These are phyloP conservation scores for Tonatia bakeri DNA, from an alignment of 2,113 vertebrate species.

Conservation along the genomic window DNA sequence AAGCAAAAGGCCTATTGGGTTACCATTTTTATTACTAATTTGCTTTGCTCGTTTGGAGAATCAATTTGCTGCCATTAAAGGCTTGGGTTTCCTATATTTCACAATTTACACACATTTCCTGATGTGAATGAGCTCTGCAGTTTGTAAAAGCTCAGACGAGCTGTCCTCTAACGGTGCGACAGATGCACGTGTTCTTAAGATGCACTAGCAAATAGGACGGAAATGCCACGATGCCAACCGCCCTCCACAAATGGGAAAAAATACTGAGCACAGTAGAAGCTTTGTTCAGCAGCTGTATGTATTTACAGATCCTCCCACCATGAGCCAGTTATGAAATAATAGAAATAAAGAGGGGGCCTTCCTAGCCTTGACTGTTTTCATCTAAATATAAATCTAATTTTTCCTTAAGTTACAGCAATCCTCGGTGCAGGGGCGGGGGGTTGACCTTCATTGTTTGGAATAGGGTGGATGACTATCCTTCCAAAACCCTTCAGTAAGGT, in stretches of 20 bases:
- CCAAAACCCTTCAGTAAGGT: slow-evolving; percentile 71
- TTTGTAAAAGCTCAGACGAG: background rate
- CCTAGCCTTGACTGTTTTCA: slow-evolving; percentile 56
- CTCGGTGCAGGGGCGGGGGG: background rate
- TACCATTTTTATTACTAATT: slow-evolving; percentile 62
- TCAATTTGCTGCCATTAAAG: slow-evolving; percentile 56
- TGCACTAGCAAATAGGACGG: background rate
- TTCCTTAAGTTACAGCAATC: slow-evolving; percentile 53
- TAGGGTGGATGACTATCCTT: slow-evolving; percentile 70
- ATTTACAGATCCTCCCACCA: background rate
- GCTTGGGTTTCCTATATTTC: slow-evolving; percentile 48
- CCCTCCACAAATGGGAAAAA: background rate
- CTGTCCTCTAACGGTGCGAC: background rate
- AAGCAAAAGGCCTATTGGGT: background rate
- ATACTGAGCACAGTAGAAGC: background rate
- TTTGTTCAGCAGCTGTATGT: background rate
- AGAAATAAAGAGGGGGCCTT: slow-evolving; percentile 63
- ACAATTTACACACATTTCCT: slow-evolving; percentile 44
- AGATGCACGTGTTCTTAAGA: background rate
- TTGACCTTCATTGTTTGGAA: slow-evolving; percentile 66
- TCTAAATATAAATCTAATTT: slow-evolving; percentile 64
- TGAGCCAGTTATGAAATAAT: slow-evolving; percentile 49
- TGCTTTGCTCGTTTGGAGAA: slow-evolving; percentile 55
- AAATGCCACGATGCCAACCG: background rate
- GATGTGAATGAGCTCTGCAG: background rate